A percentile compares a stretch with the other conserved stretches of the same genome.
phyloP scores from a whole-genome alignment of 2,797 vertebrate species.

The Phalanger gymnotis region DNA sequence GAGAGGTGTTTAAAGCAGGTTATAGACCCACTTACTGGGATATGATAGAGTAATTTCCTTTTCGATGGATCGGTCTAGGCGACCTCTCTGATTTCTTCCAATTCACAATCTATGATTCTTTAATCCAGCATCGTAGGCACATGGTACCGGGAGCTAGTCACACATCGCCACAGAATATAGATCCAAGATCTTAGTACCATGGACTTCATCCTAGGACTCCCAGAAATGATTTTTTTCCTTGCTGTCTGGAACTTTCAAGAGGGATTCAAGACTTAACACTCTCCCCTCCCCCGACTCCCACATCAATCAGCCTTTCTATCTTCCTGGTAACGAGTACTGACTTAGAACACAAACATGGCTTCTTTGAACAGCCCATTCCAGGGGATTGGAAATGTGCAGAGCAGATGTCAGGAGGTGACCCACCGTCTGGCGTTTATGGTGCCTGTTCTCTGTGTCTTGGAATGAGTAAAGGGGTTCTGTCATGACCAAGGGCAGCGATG shows the following conservation, averaged over 20 bases:
- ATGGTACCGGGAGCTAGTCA: neutral
- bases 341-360: constrained; percentile 66
- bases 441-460: constrained; percentile 19
- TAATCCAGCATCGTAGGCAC: neutral
- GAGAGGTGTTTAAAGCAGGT: neutral
- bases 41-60: neutral
- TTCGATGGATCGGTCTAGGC: neutral
- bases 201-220: neutral
- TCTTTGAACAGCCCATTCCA: constrained; percentile 63
- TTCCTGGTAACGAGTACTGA: constrained; percentile 71
- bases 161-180: neutral
- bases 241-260: neutral
- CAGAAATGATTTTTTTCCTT: neutral
- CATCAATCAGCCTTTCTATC: constrained; percentile 75
- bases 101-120: neutral
- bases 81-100: neutral
- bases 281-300: neutral
- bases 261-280: neutral
- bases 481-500: neutral
- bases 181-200: neutral
- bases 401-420: constrained; percentile 76
- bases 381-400: constrained; percentile 60
- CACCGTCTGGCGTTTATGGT: neutral
- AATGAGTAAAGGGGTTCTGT: neutral
- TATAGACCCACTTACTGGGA: neutral